These are phyloP conservation scores for Melopsittacus undulatus DNA, from an alignment of 2,797 vertebrate species.

Conservation along the genomic window DNA sequence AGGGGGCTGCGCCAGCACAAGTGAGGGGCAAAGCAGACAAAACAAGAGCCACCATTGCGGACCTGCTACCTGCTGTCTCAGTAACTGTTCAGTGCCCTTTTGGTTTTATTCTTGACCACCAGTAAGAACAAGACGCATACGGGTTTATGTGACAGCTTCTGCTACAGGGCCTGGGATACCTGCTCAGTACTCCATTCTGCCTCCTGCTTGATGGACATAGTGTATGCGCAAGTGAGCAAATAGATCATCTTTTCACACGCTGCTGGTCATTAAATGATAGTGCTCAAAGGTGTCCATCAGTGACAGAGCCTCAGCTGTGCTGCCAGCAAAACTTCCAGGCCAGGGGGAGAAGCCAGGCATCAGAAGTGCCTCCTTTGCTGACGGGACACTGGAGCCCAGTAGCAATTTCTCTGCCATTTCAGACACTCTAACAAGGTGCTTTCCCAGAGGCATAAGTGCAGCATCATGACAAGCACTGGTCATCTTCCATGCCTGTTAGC, in stretches of 20 bases:
- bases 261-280: background rate
- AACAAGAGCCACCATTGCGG: background rate
- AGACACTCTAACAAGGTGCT: background rate
- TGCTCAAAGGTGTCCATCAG: background rate
- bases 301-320: background rate
- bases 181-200: rapidly evolving
- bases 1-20: background rate
- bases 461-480: background rate
- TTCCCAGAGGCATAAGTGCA: background rate
- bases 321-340: background rate
- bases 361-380: background rate
- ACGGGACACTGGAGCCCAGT: background rate
- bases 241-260: rapidly evolving
- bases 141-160: background rate
- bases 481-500: background rate
- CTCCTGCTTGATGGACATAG: background rate
- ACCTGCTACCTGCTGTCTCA: background rate
- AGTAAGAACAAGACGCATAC: background rate
- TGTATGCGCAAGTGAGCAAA: background rate
- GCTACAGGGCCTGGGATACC: background rate
- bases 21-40: background rate
- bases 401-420: background rate
- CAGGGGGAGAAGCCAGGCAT: background rate
- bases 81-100: background rate
- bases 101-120: background rate